Percentiles rank a stretch among this genome's conserved stretches.
Evolutionary conservation across 2,113 vertebrate species (phyloP).

Genomic region (Cyprinodon brontotheroides): DNA sequence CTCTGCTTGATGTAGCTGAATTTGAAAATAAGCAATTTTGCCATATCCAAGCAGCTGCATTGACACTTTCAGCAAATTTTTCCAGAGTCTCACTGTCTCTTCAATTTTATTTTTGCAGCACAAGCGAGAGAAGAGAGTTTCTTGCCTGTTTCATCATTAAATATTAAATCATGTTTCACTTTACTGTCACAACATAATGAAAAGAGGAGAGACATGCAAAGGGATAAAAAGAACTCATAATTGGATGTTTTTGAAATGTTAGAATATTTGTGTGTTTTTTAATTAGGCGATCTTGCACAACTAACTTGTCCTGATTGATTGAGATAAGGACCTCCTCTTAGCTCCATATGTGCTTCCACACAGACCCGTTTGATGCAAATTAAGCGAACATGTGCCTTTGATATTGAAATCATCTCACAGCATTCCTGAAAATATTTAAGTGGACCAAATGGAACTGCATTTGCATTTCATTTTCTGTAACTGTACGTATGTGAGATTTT

Average conservation of each 20-base stretch:
- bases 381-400: constrained; percentile 69
- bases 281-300: constrained; percentile 61
- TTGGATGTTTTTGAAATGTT: constrained; percentile 63
- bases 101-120: constrained; percentile 49
- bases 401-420: constrained; percentile 77
- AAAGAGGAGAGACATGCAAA: constrained; percentile 53
- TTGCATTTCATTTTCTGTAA: constrained; percentile 15
- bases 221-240: constrained; percentile 71
- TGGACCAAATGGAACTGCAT: constrained; percentile 29
- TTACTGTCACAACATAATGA: constrained; percentile 72
- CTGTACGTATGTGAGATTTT: not conserved
- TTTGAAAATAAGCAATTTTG: constrained; percentile 81
- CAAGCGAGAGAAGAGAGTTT: constrained; percentile 51
- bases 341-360: constrained; percentile 48
- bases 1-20: constrained; percentile 74
- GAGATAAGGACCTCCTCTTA: constrained; percentile 66
- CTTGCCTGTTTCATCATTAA: constrained; percentile 65
- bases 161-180: constrained; percentile 69
- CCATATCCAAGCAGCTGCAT: constrained; percentile 68
- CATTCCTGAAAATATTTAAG: constrained; percentile 64
- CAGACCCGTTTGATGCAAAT: constrained; percentile 74
- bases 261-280: constrained; percentile 66
- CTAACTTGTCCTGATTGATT: constrained; percentile 70
- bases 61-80: constrained; percentile 76
- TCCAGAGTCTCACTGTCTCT: constrained; percentile 56